phyloP scores from a whole-genome alignment of 92 coral and sea anemone species.

The Siderastrea radians region DNA sequence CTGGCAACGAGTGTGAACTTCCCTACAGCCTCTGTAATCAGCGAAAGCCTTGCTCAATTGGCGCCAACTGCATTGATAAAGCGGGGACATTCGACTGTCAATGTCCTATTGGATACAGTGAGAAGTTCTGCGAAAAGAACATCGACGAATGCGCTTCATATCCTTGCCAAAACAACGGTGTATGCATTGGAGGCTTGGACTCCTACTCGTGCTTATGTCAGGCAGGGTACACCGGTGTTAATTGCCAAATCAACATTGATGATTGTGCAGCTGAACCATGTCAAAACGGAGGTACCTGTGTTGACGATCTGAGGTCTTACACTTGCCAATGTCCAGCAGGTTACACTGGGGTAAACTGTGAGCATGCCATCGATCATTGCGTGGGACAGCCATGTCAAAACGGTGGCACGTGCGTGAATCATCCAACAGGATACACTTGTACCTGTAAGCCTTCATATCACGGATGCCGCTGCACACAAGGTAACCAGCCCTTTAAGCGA shows the following conservation, averaged over 20 bases:
- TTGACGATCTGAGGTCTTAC: slow-evolving; percentile 67
- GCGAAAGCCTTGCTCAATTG: slow-evolving; percentile 77
- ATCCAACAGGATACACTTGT: slow-evolving; percentile 74
- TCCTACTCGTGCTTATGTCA: slow-evolving; percentile 56
- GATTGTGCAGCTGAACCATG: slow-evolving; percentile 92
- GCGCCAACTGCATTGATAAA: slow-evolving; percentile 78
- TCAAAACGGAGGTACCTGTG: slow-evolving; percentile 73
- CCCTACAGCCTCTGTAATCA: slow-evolving; percentile 72
- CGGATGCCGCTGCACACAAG: slow-evolving; percentile 80
- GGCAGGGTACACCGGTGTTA: slow-evolving; percentile 61
- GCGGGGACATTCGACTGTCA: slow-evolving; percentile 78
- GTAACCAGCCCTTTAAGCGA: slow-evolving; percentile 44
- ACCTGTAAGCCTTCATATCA: slow-evolving; percentile 79
- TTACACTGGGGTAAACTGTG: slow-evolving; percentile 78
- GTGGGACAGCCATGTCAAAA: slow-evolving; percentile 74
- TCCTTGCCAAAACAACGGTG: slow-evolving; percentile 78
- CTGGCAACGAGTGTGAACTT: slow-evolving; percentile 85
- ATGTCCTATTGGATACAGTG: slow-evolving; percentile 81
- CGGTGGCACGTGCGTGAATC: slow-evolving; percentile 81
- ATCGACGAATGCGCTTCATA: slow-evolving; percentile 69
- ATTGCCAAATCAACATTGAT: slow-evolving; percentile 74
- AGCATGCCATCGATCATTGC: slow-evolving; percentile 65
- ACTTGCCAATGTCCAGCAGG: slow-evolving; percentile 72
- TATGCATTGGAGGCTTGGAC: slow-evolving; percentile 62
- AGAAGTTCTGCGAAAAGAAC: slow-evolving; percentile 72